These are phyloP conservation scores for Zosterops pallidus DNA, from an alignment of 2,113 vertebrate species.

Conservation along the genomic window DNA sequence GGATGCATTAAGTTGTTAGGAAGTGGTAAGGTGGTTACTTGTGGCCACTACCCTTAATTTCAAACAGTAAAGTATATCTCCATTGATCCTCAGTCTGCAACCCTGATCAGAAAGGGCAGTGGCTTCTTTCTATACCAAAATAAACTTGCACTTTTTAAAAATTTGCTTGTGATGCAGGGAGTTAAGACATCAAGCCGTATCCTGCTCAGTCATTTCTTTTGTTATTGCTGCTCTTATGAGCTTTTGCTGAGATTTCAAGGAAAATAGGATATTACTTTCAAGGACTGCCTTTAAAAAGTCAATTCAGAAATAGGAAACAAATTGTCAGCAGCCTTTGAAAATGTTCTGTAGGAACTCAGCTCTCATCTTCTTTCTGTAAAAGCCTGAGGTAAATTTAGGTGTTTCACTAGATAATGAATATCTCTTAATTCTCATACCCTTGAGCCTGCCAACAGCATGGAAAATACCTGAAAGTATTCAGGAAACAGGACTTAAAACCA, in stretches of 20 bases:
- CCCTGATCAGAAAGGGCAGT: not conserved
- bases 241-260: not conserved
- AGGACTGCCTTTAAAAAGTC: not conserved
- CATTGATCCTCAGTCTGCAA: not conserved
- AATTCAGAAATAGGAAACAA: not conserved
- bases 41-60: not conserved
- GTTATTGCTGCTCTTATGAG: not conserved
- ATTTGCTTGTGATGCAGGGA: not conserved
- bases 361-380: not conserved
- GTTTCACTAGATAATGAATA: not conserved
- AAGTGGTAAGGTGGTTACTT: not conserved
- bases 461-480: constrained; percentile 8
- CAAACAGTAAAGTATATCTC: not conserved
- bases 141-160: not conserved
- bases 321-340: not conserved
- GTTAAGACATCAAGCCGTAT: not conserved
- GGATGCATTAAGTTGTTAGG: not conserved
- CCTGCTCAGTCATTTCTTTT: not conserved
- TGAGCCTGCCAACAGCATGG: not conserved
- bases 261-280: not conserved
- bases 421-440: not conserved
- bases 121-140: not conserved
- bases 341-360: not conserved
- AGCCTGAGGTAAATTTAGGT: not conserved
- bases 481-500: not conserved